Conservation (phyloP, 2,113 vertebrate genomes). For the Tachuris rubrigastra region DNA sequence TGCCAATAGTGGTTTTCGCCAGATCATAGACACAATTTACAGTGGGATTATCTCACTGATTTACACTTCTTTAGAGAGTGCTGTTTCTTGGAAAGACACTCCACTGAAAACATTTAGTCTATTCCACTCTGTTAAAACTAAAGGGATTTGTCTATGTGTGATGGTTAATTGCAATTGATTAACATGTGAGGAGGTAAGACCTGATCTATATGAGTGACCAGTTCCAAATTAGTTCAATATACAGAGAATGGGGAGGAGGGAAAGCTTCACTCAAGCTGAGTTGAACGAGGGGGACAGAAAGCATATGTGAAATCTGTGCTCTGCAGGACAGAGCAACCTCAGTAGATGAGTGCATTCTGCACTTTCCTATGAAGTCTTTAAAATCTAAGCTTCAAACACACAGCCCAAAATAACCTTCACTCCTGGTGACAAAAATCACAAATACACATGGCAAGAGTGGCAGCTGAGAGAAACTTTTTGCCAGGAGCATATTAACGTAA, state of each 20-base stretch:
- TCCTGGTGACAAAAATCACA: background rate
- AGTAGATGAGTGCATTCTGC: background rate
- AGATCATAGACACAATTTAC: background rate
- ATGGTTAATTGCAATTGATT: background rate
- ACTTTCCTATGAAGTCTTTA: background rate
- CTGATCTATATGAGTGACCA: background rate
- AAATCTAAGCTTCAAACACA: background rate
- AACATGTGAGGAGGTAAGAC: background rate
- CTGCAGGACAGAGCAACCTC: background rate
- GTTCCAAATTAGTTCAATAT: background rate
- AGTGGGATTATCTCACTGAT: background rate
- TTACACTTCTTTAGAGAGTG: background rate
- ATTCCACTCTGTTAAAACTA: background rate
- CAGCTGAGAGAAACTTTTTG: background rate
- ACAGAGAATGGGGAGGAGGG: background rate
- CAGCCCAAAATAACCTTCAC: background rate
- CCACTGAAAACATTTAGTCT: background rate
- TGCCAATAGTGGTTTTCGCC: background rate
- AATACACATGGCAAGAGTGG: background rate
- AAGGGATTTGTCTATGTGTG: background rate
- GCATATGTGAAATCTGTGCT: background rate
- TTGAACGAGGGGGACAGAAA: background rate
- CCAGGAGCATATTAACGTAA: background rate
- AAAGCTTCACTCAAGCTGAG: background rate
- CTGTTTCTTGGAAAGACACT: background rate